Base-by-base conservation (phyloP, 2,797 vertebrate species). In the Adrianichthys oophorus region DNA sequence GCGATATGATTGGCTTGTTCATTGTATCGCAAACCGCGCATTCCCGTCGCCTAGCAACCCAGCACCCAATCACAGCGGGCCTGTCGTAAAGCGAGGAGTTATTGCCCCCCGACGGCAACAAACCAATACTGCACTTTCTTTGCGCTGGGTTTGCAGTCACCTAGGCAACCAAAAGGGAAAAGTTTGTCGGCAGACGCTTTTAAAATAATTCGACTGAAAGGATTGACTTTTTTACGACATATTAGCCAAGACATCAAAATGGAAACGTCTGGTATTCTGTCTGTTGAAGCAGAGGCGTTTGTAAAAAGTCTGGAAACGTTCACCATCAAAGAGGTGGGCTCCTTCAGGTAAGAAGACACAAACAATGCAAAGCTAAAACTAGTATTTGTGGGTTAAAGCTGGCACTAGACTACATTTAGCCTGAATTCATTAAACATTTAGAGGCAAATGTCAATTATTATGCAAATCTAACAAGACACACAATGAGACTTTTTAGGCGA, bases 271-370 rank as follows among this genome's bases (percentile, higher is more conserved):
- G 73, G 90, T 0, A 54, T 96, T 55, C 26, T 91, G 1, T 90
- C 92, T 0, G 87, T 79, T 0, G 95, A 96, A 66, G 93, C 93
- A 0, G 95, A 95, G 5, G 86, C 72, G 6, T 86, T 93, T 57
- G 79, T 96, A 52, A 89, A 72, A 61, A 85, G 77, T 72, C 83
- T 98, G 82, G 85, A 89, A 59, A 84, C 71, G 40, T 92, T 92
- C 23, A 64, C 88, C 3, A 63, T 95, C 5, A 89, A 87, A 3
- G 93, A 96, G 2, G 81, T 94, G 23, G 94, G 94, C 65, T 88
- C 86, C 12, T 16, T 72, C 4, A 86, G 90, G 93, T 93, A 68
- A 83, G 71, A 37, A 12, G 10, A 37, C 4, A 37, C 2, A 37
- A 12, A 18, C 1, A 4, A 54, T 19, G 13, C 1, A 26, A 1